Percentiles rank a stretch among this genome's conserved stretches.
phyloP scores from a whole-genome alignment of 2,113 vertebrate species.

The Elachura formosa region DNA sequence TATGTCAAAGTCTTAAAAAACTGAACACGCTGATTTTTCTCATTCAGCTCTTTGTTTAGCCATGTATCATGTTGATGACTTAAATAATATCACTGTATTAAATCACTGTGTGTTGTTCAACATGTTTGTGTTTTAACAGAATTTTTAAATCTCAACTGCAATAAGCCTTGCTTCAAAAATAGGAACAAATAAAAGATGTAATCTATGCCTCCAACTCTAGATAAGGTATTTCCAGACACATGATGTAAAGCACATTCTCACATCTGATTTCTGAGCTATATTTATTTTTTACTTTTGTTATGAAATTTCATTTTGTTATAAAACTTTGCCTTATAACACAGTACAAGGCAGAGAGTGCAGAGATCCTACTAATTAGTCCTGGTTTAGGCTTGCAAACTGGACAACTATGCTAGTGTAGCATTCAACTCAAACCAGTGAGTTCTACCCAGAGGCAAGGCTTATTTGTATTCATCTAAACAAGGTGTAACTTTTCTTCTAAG shows the following conservation, averaged over 20 bases:
- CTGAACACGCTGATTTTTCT: neutral
- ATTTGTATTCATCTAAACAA: neutral
- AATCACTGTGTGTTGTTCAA: neutral
- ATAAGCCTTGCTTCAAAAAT: neutral
- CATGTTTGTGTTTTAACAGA: neutral
- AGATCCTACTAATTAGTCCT: neutral
- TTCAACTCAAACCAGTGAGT: neutral
- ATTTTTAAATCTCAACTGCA: neutral
- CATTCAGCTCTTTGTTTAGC: neutral
- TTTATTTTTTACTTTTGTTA: neutral
- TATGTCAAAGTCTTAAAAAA: neutral
- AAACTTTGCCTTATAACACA: neutral
- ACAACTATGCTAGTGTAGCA: neutral
- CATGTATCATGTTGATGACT: neutral
- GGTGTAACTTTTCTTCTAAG: neutral
- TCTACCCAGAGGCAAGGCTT: neutral
- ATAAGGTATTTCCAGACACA: neutral
- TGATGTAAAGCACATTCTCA: neutral
- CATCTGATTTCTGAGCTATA: neutral
- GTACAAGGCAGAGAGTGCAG: neutral
- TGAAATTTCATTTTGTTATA: neutral
- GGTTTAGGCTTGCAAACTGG: neutral
- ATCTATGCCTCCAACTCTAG: neutral
- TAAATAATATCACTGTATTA: neutral
- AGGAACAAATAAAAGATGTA: neutral